Base-by-base conservation (phyloP, 2,888 invertebrate genomes). In the Scrobipalpa atriplicella region DNA sequence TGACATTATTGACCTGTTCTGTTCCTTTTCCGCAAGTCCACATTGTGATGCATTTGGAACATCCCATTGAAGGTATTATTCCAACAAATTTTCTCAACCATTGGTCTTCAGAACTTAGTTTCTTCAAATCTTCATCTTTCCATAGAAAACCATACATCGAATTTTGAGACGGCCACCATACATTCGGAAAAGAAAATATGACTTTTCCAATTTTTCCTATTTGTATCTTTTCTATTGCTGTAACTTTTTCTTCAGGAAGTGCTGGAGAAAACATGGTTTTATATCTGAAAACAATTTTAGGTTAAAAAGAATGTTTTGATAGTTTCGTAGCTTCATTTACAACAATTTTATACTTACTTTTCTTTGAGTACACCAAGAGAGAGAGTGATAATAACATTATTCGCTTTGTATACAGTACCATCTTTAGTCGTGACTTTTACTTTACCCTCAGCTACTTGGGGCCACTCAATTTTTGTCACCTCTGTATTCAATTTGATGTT, bases 301-400 rank as follows among this genome's bases (percentile, higher is more conserved):
- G 29, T 29, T 29, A 29, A 3, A 16, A 47, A 5, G n/a, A 47
- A 47, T n/a, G 3, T 47, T n/a, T 16, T 47, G 13, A n/a, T 47
- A 16, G n/a, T 6, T 10, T 0, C 47, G 6, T 2, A 6, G 7
- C 6, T 47, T 47, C n/a, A 43, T 29, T 2, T 29, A 29, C 5
- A 3, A 29, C 29, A 2, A 29, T 43, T 11, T 5, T 47, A 7
- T 47, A 47, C 47, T 66, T 63, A 80, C 80, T 75, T 79, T 19
- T 89, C 87, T 78, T 95, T 95, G 61, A 96, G 82, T 9, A 94
- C 94, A 0, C 95, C 95, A 0, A 96, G 79, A 0, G 95, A 94
- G 2, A 93, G 84, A 0, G 95, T 95, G 8, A 95, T 82, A 56
- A 96, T 93, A 7, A 95, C 94, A 74, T 95, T 94, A 74, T 95